Evolutionary conservation across 2,888 invertebrate genomes (phyloP).

Genomic region (Deilephila elpenor): DNA sequence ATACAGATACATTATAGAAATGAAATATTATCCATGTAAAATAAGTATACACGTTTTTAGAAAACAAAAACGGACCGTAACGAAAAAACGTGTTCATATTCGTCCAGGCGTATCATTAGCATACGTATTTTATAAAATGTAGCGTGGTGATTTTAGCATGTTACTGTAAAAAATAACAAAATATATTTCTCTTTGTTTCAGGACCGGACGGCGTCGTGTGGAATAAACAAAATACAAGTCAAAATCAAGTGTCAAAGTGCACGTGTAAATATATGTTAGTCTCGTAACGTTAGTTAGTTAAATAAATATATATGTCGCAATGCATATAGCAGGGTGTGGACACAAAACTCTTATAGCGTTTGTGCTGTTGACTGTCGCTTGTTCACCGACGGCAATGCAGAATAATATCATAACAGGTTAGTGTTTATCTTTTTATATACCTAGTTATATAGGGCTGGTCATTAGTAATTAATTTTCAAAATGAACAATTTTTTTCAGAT

Average conservation of each 20-base stretch:
- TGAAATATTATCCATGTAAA: no score
- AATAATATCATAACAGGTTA: conserved; percentile 71
- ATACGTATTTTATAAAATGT: no score
- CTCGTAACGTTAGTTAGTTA: conserved; percentile 40
- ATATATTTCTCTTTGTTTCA: conserved; percentile 63
- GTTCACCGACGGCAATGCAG: conserved; percentile 72
- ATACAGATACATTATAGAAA: no score
- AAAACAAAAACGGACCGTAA: no score
- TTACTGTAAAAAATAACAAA: not conserved
- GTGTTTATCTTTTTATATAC: conserved; percentile 28
- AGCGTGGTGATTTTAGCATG: no score
- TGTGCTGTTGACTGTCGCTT: conserved; percentile 64
- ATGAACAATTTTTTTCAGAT: no score
- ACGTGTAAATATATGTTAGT: conserved; percentile 51
- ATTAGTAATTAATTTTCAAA: no score
- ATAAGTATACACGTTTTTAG: no score
- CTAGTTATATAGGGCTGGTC: not conserved
- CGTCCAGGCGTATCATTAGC: no score
- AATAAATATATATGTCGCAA: conserved; percentile 60
- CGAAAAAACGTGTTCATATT: no score
- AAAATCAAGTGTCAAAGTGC: conserved; percentile 46
- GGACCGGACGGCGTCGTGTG: conserved; percentile 57
- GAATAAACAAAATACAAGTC: conserved; percentile 36
- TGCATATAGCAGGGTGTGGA: conserved; percentile 67
- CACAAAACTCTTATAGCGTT: conserved; percentile 66